A percentile compares a stretch with the other conserved stretches of the same genome.
Evolutionary conservation across 2,113 vertebrate genomes (phyloP).

Genomic region (Thermophis baileyi): DNA sequence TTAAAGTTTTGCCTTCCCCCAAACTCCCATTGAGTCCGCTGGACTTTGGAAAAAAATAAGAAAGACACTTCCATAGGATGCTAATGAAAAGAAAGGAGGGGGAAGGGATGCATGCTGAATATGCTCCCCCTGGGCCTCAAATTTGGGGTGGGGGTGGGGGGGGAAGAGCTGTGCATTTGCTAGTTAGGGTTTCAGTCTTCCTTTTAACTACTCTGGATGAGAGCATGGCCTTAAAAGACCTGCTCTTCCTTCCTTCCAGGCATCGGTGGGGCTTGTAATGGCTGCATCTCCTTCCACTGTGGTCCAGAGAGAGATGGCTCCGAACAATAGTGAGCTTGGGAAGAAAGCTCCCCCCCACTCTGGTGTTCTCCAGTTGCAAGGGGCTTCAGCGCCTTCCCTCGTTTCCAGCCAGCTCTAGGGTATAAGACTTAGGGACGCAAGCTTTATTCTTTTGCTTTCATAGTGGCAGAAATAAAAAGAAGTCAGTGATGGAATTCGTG

Average conservation of each 20-base stretch:
- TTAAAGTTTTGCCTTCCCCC: not conserved
- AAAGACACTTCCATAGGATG: not conserved
- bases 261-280: not conserved
- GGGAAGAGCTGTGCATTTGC: not conserved
- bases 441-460: not conserved
- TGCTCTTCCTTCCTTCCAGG: not conserved
- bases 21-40: not conserved
- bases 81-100: not conserved
- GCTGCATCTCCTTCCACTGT: not conserved
- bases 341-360: not conserved
- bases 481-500: not conserved
- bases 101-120: not conserved
- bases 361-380: not conserved
- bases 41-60: not conserved
- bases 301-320: not conserved
- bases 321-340: not conserved
- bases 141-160: not conserved
- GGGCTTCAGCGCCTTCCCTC: not conserved
- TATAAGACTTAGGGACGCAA: not conserved
- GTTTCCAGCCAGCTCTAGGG: not conserved
- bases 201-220: not conserved
- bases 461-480: not conserved
- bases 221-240: too few species aligned
- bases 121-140: not conserved
- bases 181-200: not conserved